phyloP scores from a whole-genome alignment of 1,140 invertebrate genomes.

The Coptotermes formosanus region DNA sequence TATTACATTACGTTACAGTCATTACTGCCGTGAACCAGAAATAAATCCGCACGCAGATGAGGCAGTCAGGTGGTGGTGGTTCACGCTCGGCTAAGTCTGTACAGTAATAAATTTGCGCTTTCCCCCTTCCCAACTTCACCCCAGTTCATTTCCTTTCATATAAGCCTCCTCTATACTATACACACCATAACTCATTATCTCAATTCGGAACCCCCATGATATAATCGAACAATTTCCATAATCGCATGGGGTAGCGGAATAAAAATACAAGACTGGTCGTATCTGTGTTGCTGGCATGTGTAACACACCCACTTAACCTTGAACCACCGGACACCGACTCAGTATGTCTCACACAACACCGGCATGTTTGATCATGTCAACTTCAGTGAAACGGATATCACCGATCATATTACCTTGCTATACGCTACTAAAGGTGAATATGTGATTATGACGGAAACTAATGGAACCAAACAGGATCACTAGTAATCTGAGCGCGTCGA shows the following conservation, averaged over 20 bases:
- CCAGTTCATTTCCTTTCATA: background rate
- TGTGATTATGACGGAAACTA: too few species aligned
- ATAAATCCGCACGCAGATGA: background rate
- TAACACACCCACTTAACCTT: background rate
- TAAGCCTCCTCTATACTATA: background rate
- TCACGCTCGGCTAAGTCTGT: background rate
- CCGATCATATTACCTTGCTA: background rate
- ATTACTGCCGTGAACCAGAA: background rate
- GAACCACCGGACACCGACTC: background rate
- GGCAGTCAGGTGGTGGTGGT: background rate
- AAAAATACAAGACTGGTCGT: background rate
- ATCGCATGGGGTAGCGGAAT: background rate
- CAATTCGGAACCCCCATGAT: background rate
- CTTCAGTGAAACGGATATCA: background rate
- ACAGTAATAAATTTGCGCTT: background rate
- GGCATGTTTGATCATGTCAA: background rate
- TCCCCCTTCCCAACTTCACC: background rate
- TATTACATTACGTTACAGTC: background rate
- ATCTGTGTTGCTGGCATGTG: background rate
- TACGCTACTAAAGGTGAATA: too few species aligned
- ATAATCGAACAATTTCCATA: background rate
- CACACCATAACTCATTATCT: background rate
- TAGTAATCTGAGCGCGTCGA: too few species aligned
- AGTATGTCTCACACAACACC: background rate
- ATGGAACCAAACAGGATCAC: too few species aligned